Evolutionary conservation across 1,140 invertebrate species (phyloP).

Genomic region (Drosophila repleta): DNA sequence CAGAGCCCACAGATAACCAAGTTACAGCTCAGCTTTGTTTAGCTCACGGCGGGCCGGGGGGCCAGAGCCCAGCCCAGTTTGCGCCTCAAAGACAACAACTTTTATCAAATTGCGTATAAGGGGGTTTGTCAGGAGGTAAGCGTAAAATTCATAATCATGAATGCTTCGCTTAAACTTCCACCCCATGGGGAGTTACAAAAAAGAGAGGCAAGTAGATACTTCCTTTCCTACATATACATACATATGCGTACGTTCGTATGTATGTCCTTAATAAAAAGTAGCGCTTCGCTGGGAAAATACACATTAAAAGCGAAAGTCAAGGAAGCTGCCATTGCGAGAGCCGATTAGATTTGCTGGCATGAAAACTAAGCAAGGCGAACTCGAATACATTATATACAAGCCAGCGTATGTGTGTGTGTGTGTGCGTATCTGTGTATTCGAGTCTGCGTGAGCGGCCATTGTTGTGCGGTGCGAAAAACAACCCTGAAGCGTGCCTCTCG

Average conservation of each 20-base stretch:
- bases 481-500: constrained; percentile 65
- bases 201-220: constrained; percentile 25
- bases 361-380: constrained; percentile 48
- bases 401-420: background rate
- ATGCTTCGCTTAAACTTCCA: constrained; percentile 72
- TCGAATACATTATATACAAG: constrained; percentile 60
- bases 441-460: constrained; percentile 73
- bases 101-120: constrained; percentile 60
- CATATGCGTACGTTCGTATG: constrained; percentile 1
- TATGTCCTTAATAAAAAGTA: constrained; percentile 31
- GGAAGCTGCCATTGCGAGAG: constrained; percentile 58
- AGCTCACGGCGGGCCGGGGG: constrained; percentile 8
- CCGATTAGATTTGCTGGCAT: constrained; percentile 51
- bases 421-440: constrained; percentile 42
- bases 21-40: constrained; percentile 48
- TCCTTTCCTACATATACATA: background rate
- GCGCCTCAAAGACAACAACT: constrained; percentile 64
- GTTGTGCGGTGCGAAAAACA: constrained; percentile 62
- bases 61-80: constrained; percentile 46
- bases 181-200: constrained; percentile 48
- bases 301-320: constrained; percentile 72
- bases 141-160: constrained; percentile 83
- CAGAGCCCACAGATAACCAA: constrained; percentile 61
- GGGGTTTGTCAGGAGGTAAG: constrained; percentile 80
- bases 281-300: constrained; percentile 36